These are phyloP conservation scores for Pyrocoelia pectoralis DNA, from an alignment of 2,888 invertebrate species.

Conservation along the genomic window DNA sequence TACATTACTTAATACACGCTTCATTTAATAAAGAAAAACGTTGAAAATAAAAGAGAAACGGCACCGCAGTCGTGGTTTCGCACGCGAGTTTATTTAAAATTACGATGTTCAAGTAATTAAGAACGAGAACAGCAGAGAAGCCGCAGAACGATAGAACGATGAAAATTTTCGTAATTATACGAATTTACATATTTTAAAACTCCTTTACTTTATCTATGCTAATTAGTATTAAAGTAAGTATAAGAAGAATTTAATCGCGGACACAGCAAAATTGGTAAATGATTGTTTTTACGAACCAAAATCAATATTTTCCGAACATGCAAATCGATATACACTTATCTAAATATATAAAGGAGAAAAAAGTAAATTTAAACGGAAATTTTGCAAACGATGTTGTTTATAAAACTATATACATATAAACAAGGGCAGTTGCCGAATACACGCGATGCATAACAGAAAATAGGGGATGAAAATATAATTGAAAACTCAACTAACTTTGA, in stretches of 20 bases:
- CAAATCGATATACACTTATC: not conserved
- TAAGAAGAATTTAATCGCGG: conserved; percentile 5
- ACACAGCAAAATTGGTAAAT: not conserved
- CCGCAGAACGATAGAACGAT: conserved; percentile 4
- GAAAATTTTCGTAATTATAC: conserved; percentile 8
- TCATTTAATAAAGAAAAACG: conserved; percentile 2
- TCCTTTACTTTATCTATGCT: conserved; percentile 5
- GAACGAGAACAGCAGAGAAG: conserved; percentile 5
- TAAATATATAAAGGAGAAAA: no score
- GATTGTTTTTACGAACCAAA: not conserved
- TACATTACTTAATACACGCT: not conserved
- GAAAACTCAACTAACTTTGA: no score
- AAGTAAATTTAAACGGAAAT: no score
- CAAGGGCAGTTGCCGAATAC: no score
- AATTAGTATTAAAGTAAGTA: not conserved
- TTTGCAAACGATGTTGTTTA: no score
- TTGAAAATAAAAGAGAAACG: conserved; percentile 5
- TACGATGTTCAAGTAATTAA: conserved; percentile 9
- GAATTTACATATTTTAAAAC: conserved; percentile 13
- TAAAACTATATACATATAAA: no score
- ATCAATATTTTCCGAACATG: not conserved
- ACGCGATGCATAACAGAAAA: no score
- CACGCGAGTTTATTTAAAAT: conserved; percentile 4
- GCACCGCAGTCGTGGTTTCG: not conserved
- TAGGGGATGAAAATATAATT: no score